A percentile compares a stretch with the other conserved stretches of the same genome.
These are phyloP conservation scores for Alsophila aescularia DNA, from an alignment of 2,888 invertebrate species.

Conservation along the genomic window DNA sequence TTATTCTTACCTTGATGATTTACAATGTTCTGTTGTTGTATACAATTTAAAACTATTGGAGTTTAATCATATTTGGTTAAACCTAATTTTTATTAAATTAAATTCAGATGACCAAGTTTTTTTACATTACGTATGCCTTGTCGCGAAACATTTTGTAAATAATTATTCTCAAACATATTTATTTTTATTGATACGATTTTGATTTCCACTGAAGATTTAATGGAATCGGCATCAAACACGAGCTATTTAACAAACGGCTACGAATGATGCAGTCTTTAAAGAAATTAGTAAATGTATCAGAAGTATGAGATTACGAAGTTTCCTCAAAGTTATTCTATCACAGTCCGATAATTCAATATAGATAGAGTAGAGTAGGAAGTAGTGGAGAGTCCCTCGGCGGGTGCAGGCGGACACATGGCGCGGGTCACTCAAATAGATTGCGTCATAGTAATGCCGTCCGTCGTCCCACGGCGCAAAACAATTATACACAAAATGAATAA, in stretches of 20 bases:
- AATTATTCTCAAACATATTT: not conserved
- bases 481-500: conserved; percentile 79
- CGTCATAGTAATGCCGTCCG: conserved; percentile 63
- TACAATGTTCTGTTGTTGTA: no score
- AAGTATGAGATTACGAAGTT: conserved; percentile 36
- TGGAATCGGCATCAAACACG: conserved; percentile 12
- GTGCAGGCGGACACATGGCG: conserved; percentile 60
- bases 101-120: no score
- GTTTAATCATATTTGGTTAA: no score
- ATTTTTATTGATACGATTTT: not conserved
- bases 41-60: no score
- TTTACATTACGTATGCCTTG: no score
- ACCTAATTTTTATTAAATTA: no score
- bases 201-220: conserved; percentile 5
- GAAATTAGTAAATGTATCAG: conserved; percentile 34
- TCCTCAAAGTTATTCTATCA: conserved; percentile 51
- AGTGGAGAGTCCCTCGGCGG: conserved; percentile 47
- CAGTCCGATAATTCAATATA: conserved; percentile 63
- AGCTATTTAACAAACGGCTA: conserved; percentile 12
- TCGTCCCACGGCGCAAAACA: conserved; percentile 72
- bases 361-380: conserved; percentile 40
- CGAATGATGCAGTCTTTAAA: conserved; percentile 21
- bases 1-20: no score
- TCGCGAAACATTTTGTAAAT: no score
- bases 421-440: conserved; percentile 79